These are phyloP conservation scores for Chlamydotis undulata DNA, from an alignment of 2,113 vertebrate genomes.

Conservation along the genomic window DNA sequence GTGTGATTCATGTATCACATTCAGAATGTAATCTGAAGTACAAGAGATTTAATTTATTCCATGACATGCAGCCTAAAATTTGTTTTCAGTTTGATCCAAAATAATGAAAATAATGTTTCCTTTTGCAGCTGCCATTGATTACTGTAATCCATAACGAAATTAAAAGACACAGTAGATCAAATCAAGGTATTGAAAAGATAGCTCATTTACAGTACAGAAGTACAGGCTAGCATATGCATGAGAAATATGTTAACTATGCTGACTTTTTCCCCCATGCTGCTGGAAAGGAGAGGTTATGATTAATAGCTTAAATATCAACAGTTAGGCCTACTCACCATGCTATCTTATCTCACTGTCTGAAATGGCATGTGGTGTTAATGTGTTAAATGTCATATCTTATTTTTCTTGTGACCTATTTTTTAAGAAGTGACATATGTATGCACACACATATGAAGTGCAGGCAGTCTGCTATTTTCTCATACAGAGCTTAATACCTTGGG, in stretches of 20 bases:
- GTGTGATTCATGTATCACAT: not conserved
- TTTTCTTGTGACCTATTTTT: slow-evolving; percentile 21
- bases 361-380: slow-evolving; percentile 53
- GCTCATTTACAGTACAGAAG: not conserved
- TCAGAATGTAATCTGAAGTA: slow-evolving; percentile 17
- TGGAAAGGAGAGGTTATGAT: slow-evolving; percentile 41
- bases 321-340: not conserved
- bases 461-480: not conserved
- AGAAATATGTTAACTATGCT: slow-evolving; percentile 44
- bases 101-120: slow-evolving; percentile 28
- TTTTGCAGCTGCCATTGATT: slow-evolving; percentile 31
- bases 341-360: slow-evolving; percentile 53
- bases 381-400: slow-evolving; percentile 45
- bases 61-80: not conserved
- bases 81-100: slow-evolving; percentile 39
- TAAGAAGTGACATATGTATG: not conserved
- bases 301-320: slow-evolving; percentile 43
- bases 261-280: slow-evolving; percentile 1
- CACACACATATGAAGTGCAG: not conserved
- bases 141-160: slow-evolving; percentile 24
- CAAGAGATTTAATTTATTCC: slow-evolving; percentile 28
- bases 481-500: not conserved
- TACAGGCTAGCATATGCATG: not conserved
- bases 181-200: slow-evolving; percentile 11
- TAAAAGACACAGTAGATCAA: not conserved